Percentiles rank a stretch among this genome's conserved stretches.
phyloP scores from a whole-genome alignment of 2,113 vertebrate genomes.

The Sminthopsis crassicaudata region DNA sequence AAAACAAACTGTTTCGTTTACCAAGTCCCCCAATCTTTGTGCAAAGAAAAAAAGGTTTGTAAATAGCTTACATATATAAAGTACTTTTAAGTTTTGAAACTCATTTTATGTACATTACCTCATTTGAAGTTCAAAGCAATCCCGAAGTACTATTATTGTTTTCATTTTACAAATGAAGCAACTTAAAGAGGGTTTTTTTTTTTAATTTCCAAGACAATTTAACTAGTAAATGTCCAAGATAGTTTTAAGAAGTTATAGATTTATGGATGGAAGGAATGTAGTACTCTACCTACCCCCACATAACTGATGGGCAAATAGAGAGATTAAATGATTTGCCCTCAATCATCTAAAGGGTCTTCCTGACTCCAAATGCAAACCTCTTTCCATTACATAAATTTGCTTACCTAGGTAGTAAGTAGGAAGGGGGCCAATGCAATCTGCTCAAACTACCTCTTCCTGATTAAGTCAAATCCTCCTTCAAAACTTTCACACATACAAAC shows the following conservation, averaged over 20 bases:
- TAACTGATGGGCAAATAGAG: not conserved
- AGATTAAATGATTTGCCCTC: not conserved
- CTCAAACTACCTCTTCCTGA: not conserved
- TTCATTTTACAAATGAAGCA: not conserved
- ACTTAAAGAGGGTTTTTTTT: not conserved
- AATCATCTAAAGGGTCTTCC: not conserved
- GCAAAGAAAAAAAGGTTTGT: not conserved
- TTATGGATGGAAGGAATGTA: not conserved
- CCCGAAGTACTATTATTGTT: not conserved
- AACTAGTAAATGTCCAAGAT: not conserved
- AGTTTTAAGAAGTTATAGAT: not conserved
- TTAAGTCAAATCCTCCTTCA: not conserved
- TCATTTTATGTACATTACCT: not conserved
- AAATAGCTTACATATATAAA: not conserved
- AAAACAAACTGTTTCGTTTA: not conserved
- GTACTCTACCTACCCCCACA: not conserved
- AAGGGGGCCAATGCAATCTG: not conserved
- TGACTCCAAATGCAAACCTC: not conserved
- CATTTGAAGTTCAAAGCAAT: not conserved
- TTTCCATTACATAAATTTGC: not conserved
- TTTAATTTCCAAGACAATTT: not conserved
- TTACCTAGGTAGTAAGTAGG: not conserved
- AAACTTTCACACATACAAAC: not conserved
- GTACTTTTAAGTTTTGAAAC: not conserved
- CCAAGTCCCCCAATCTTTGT: not conserved